Conservation (phyloP, 2,113 vertebrate genomes). For the Melanotaenia duboulayi region DNA sequence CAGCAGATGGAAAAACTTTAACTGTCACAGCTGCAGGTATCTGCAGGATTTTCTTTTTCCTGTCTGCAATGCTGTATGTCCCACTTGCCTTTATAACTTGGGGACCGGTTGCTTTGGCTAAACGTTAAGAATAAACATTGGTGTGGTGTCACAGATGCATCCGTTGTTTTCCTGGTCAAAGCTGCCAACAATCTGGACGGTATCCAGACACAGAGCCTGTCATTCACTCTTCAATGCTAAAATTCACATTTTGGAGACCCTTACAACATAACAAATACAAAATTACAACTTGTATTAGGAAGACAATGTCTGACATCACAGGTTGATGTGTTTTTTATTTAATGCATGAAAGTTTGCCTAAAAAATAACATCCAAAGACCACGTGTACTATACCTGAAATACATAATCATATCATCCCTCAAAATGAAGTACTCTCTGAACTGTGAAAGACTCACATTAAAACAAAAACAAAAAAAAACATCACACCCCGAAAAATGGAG, state of each 20-base stretch:
- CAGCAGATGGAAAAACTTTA: neutral
- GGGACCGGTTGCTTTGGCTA: no score
- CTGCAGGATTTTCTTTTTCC: neutral
- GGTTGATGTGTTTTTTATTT: slow-evolving; percentile 53
- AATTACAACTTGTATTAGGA: no score
- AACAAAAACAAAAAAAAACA: slow-evolving; percentile 23
- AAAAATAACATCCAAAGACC: slow-evolving; percentile 10
- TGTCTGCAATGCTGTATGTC: no score
- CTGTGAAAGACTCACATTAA: slow-evolving; percentile 33
- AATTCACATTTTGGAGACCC: no score
- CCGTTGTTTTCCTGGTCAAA: no score
- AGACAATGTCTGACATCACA: neutral
- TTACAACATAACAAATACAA: no score
- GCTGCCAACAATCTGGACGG: no score
- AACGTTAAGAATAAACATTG: no score
- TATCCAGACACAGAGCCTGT: no score
- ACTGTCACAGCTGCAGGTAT: neutral
- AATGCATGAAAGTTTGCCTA: slow-evolving; percentile 31
- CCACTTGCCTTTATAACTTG: no score
- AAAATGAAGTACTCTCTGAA: slow-evolving; percentile 46
- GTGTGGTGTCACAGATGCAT: no score
- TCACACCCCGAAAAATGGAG: slow-evolving; percentile 82
- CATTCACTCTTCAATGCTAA: no score
- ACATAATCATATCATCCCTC: slow-evolving; percentile 43
- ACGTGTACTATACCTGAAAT: slow-evolving; percentile 48